Base-by-base conservation (phyloP, 2,113 vertebrate genomes). In the Conger conger region DNA sequence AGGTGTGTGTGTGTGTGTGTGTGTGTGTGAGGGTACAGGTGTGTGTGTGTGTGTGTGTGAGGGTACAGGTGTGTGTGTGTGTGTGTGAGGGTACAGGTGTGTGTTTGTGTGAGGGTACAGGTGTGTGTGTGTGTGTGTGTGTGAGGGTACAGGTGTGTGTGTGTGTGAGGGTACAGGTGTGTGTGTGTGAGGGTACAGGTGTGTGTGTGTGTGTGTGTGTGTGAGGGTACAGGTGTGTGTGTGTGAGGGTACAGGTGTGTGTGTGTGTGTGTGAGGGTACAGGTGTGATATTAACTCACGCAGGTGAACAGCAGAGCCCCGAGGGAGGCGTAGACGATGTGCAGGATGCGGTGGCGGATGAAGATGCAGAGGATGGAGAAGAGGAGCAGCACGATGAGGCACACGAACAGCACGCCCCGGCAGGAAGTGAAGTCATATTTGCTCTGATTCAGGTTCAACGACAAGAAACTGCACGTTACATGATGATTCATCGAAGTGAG, bases 371-470 rank as follows among this genome's bases (percentile, higher is more conserved):
- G 97, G 83, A 99, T 90, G 88, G 96, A 94, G 85, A 98, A 98
- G 91, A 98, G 40, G 33, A 99, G 20, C 85, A 99, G 96, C 87
- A 99, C 97, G 6, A 99, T 97, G 40, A 97, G 92, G 91, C 97
- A 97, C 81, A 99, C 96, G 30, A 99, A 94, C n/a, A 99, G 97
- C 60, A 98, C 97, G 0, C 98, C 97, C 85, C 95, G 93, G 90
- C 98, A 99, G 1, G 97, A 99, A 16, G 98, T 99, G 94, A 99
- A 99, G 93, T 99, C 98, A 11, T 99, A 99, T 89, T 98, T 98
- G 86, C 96, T 99, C 98, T 99, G 93, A 0, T 42, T 73, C 83
- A 11, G 79, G 3, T 53, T 23, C 23, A 18, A 63, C 27, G 45
- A 73, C 60, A 80, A 0, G 20, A 27, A 45, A 5, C 30, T 40